These are phyloP conservation scores for Mesochorus sp. DNA, from an alignment of 2,888 invertebrate species.

Conservation along the genomic window DNA sequence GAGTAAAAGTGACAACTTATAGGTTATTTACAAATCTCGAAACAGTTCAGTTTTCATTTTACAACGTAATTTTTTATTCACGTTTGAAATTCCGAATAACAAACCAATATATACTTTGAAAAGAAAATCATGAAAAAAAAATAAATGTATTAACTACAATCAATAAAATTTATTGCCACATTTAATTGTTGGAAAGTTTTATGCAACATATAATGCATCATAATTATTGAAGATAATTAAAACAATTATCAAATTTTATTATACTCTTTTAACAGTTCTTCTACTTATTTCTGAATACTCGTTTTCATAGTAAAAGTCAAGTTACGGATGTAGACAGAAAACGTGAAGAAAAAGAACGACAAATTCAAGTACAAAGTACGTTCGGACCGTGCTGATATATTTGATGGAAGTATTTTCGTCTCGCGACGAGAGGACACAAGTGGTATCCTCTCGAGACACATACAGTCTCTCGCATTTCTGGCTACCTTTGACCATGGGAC, in stretches of 20 bases:
- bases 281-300: not conserved
- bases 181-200: no score
- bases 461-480: constrained; percentile 36
- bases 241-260: not conserved
- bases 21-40: no score
- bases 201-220: no score
- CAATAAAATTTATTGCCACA: no score
- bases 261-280: not conserved
- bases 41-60: constrained; percentile 10
- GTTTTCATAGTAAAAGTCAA: not conserved
- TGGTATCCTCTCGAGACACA: constrained; percentile 59
- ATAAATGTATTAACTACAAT: no score
- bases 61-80: not conserved
- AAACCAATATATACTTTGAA: no score
- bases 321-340: constrained; percentile 21
- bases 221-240: no score
- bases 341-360: constrained; percentile 16
- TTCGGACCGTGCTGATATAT: constrained; percentile 37
- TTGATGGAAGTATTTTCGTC: constrained; percentile 52
- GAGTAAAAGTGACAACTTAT: constrained; percentile 38
- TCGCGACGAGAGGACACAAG: constrained; percentile 33
- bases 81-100: no score
- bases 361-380: not conserved
- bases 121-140: no score
- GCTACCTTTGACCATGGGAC: constrained; percentile 54